Conservation (phyloP, 2,888 invertebrate species). For the Hermaeophaga mercurialis region DNA sequence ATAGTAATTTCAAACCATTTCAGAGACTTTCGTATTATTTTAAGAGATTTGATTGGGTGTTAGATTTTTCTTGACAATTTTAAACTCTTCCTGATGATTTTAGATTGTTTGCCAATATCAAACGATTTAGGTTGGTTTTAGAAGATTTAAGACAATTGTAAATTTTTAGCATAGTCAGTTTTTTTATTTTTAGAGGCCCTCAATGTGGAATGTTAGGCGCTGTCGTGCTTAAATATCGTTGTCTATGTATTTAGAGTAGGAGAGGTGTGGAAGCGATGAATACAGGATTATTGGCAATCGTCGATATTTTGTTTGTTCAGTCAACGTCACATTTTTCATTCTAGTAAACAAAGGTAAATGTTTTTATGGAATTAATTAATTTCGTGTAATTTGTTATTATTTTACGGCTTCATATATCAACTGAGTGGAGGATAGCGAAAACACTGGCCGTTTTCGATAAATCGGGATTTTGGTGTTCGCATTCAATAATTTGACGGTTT, state of each 20-base stretch:
- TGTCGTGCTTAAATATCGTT: constrained; percentile 38
- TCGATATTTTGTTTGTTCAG: constrained; percentile 57
- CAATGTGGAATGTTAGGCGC: constrained; percentile 23
- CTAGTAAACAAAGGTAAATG: constrained; percentile 50
- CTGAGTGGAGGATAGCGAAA: constrained; percentile 2
- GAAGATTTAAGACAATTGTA: too few species aligned
- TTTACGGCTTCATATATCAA: constrained; percentile 19
- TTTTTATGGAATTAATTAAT: constrained; percentile 46
- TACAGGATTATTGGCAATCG: constrained; percentile 57
- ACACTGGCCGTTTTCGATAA: constrained; percentile 5
- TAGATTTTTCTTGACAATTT: too few species aligned
- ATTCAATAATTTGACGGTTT: not conserved
- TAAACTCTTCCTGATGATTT: too few species aligned
- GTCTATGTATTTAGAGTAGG: constrained; percentile 31
- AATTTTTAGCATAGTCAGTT: too few species aligned
- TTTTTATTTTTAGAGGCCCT: too few species aligned
- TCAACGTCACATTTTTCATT: constrained; percentile 54
- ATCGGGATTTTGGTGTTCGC: not conserved
- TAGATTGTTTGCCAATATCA: too few species aligned
- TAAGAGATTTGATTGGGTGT: too few species aligned
- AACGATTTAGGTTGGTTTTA: too few species aligned
- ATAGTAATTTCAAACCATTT: too few species aligned
- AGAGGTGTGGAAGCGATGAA: constrained; percentile 54
- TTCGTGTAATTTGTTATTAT: constrained; percentile 30
- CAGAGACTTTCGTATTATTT: too few species aligned